Base-by-base conservation (phyloP, 2,797 vertebrate genomes). In the Scolopax rusticola region DNA sequence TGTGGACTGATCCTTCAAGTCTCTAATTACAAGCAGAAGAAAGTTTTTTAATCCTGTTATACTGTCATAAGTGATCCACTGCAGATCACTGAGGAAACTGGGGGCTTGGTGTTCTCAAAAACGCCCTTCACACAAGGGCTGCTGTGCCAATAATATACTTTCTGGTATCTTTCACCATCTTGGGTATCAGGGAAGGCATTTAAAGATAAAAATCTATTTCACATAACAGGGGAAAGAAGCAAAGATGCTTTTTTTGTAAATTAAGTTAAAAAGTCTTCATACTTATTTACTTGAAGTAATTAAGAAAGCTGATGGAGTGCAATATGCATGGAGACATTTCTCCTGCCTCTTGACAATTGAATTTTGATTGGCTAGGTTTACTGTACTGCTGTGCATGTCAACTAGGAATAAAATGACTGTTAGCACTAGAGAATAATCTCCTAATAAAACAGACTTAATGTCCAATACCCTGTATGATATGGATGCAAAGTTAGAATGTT, bases 381-480 rank as follows among this genome's bases (percentile, higher is more conserved):
- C 33, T 67, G 69, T 64, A 75, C 43, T 56, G 23, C 14, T 71
- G 15, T 84, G 65, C 27, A 68, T 81, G 53, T 71, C 73, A 86
- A 3, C 48, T 53, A 81, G 80, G 74, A 93, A 75, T 68, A 93
- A 97, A 94, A 94, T 53, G 9, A 84, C 59, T 88, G 38, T 67
- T 94, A 94, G 38, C 73, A 84, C 25, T 84, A 71, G 65, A 68
- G 74, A 95, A 95, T 90, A 78, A 92, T 94, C 80, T 94, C 19
- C 74, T 94, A 41, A 78, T 88, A 92, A 89, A 38, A 53, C 65
- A 61, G 65, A 56, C 19, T 68, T 93, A 81, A 86, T 57, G 24
- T 94, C 73, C 48, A 88, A 53, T 71, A 80, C 3, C 4, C 27
- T 84, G 25, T 83, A 73, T 81, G 83, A 9, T 77, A 71, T 43